Conservation (phyloP, 2,113 vertebrate species). For the Pampusana beccarii region DNA sequence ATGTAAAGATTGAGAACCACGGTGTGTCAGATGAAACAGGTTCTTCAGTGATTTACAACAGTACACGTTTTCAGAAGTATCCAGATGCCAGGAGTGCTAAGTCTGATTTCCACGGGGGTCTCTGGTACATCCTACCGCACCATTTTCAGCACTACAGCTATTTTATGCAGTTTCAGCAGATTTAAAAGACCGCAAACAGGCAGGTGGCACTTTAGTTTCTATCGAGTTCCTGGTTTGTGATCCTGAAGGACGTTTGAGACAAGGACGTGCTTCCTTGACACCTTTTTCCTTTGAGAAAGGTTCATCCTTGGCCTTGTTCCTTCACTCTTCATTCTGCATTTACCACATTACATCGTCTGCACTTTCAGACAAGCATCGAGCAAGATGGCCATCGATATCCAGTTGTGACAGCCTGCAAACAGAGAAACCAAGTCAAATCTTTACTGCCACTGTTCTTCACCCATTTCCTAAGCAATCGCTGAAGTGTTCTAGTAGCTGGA, state of each 20-base stretch:
- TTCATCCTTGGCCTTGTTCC: not conserved
- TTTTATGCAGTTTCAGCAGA: not conserved
- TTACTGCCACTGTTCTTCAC: fast-evolving
- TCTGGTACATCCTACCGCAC: not conserved
- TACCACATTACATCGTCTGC: constrained; percentile 85
- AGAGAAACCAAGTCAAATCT: not conserved
- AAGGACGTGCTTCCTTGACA: not conserved
- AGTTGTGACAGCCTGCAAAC: constrained; percentile 81
- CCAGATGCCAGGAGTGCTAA: not conserved
- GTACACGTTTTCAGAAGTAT: not conserved
- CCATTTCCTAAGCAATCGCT: not conserved
- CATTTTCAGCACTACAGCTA: not conserved
- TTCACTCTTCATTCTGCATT: not conserved
- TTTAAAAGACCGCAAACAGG: not conserved
- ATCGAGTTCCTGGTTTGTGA: not conserved
- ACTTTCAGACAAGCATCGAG: constrained; percentile 88
- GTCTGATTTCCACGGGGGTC: not conserved
- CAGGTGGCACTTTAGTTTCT: not conserved
- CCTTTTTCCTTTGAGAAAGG: not conserved
- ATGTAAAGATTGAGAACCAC: not conserved
- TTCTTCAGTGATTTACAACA: not conserved
- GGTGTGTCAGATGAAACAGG: not conserved
- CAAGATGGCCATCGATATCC: constrained; percentile 88
- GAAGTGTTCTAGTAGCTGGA: not conserved
- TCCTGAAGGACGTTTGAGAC: not conserved